Conservation (phyloP, 2,888 invertebrate genomes). For the Petrolisthes manimaculis region DNA sequence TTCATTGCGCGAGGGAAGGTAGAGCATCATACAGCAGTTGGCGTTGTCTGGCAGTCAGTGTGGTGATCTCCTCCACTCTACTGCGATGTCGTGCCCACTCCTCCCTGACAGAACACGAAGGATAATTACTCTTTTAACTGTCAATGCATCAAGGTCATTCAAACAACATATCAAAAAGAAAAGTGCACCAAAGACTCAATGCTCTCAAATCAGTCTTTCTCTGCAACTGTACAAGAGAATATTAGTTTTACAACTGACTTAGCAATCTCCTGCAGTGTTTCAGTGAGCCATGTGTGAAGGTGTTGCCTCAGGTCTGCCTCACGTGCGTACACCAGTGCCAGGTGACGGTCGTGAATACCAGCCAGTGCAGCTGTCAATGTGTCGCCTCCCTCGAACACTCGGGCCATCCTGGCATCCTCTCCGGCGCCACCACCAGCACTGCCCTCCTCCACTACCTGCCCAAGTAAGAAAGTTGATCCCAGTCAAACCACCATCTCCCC, state of each 20-base stretch:
- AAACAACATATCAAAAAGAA: too few relatives aligned
- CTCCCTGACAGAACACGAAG: conserved; percentile 25
- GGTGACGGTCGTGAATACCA: conserved; percentile 63
- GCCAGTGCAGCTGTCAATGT: conserved; percentile 58
- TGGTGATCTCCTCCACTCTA: conserved; percentile 60
- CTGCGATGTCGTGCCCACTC: conserved; percentile 61
- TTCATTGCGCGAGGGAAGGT: conserved; percentile 12
- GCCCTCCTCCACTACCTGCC: conserved; percentile 31
- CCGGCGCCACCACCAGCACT: not conserved
- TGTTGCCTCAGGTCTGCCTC: conserved; percentile 60
- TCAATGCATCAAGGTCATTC: too few relatives aligned
- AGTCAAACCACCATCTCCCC: too few relatives aligned
- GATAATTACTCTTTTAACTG: not conserved
- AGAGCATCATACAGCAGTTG: conserved; percentile 51
- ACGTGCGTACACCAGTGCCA: conserved; percentile 50
- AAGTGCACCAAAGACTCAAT: too few relatives aligned
- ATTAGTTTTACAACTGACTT: conserved; percentile 36
- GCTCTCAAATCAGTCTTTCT: not conserved
- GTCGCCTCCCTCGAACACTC: conserved; percentile 62
- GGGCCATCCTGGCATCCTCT: conserved; percentile 33
- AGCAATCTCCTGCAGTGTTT: conserved; percentile 44
- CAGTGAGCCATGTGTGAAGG: conserved; percentile 48
- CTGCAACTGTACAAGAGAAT: not conserved
- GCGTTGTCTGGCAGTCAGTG: conserved; percentile 51
- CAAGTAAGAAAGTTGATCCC: not conserved